Evolutionary conservation across 1,140 invertebrate species (phyloP), one percentile per base, ranked within the genome.

Genomic region (Aphidius gifuensis): DNA sequence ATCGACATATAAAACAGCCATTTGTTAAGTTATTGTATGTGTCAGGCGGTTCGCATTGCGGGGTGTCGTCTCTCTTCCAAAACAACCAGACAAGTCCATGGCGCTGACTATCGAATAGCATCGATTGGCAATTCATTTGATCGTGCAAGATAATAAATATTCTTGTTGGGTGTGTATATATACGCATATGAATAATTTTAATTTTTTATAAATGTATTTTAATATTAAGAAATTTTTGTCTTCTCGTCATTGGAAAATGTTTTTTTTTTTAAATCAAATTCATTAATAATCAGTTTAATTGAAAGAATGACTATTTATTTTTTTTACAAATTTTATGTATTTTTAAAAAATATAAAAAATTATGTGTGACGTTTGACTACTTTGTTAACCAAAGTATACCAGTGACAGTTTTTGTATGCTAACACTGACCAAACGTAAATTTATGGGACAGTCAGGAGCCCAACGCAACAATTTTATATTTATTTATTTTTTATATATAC

Each of bases 41-140:
- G 78, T 79, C 77, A 79, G 77, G 69, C 74, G 42, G 45, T 66
- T 57, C 55, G 70, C 77, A 70, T 79, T 75, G 75, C 76, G 79
- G 79, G 79, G 78, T 77, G 77, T 80, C 77, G 77, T 80, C 77
- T 58, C 70, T 61, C 65, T 65, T 68, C 56, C 44, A 49, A 21
- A 16, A 11, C 43, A 44, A 8, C 9, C 43, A 44, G 9, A 44
- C 5, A 32, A 8, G 1, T 51, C 21, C 21, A 32, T 6, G 21
- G 9, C 5, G 48, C n/a, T 44, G 49, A 58, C 54, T 57, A 58
- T 38, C 74, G 72, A 77, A 74, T 76, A 72, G 74, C 74, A 77
- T 76, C 78, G 74, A 81, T 80, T 80, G 79, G 71, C 78, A 73
- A 79, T 81, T 81, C 78, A 79, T 80, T 71, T 73, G 76, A 79